Conservation (phyloP, 2,797 vertebrate genomes). For the Florisuga fusca region DNA sequence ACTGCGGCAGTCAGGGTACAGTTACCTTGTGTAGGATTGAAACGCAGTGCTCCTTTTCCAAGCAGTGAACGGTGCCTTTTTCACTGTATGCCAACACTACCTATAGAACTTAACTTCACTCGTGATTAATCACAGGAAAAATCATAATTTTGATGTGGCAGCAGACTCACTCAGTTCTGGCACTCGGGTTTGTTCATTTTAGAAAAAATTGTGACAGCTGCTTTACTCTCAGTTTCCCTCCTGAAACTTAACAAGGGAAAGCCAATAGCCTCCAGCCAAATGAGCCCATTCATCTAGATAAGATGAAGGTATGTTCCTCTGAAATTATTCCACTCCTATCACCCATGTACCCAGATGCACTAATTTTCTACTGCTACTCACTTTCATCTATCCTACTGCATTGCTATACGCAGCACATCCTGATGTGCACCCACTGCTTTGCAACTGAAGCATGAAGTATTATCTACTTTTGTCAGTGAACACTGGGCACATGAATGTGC, state of each 20-base stretch:
- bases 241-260: neutral
- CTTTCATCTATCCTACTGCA: neutral
- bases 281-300: neutral
- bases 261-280: neutral
- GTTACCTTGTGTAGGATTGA: neutral
- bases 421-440: neutral
- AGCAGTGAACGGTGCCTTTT: neutral
- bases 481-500: accelerated
- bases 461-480: neutral
- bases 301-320: neutral
- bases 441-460: neutral
- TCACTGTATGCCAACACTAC: neutral
- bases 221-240: neutral
- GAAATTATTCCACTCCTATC: neutral
- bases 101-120: neutral
- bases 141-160: neutral
- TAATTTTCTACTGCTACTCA: neutral
- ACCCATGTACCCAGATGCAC: neutral
- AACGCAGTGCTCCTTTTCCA: neutral
- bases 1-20: neutral
- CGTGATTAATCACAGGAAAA: neutral
- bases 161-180: neutral
- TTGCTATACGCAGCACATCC: neutral
- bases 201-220: neutral
- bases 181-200: neutral